A percentile compares a stretch with the other conserved stretches of the same genome.
phyloP scores from a whole-genome alignment of 92 coral and sea anemone species.

The Galaxea fascicularis region DNA sequence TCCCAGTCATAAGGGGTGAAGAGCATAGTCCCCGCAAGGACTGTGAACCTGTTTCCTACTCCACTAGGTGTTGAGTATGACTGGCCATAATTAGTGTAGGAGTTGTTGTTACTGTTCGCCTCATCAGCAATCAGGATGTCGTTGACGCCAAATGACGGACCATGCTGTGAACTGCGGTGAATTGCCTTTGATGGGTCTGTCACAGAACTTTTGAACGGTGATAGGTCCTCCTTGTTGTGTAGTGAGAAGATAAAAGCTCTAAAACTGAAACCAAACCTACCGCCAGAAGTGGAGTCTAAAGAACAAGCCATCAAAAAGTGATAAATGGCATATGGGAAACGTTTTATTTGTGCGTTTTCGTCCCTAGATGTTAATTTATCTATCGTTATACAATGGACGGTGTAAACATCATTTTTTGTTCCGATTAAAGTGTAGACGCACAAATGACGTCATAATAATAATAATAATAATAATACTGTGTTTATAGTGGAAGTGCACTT shows the following conservation, averaged over 20 bases:
- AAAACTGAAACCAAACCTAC: background rate
- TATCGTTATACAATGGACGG: too few species aligned
- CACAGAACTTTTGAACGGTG: background rate
- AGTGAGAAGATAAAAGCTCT: slow-evolving; percentile 1
- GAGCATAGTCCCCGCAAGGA: background rate
- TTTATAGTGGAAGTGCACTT: too few species aligned
- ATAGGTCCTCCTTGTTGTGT: background rate
- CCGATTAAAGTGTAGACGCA: too few species aligned
- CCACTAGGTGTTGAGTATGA: background rate
- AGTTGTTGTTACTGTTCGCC: background rate
- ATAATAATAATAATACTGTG: too few species aligned
- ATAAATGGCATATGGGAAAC: background rate
- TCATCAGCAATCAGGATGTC: background rate
- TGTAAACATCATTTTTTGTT: too few species aligned
- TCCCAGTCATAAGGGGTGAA: background rate
- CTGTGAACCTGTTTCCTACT: background rate
- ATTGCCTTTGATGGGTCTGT: background rate
- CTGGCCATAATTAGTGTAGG: background rate
- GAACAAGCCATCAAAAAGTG: background rate
- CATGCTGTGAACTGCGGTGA: background rate
- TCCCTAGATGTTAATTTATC: background rate
- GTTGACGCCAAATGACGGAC: background rate
- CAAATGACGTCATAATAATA: too few species aligned
- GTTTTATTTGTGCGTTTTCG: background rate
- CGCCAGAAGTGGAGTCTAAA: background rate